Evolutionary conservation across 2,888 invertebrate species (phyloP).

Genomic region (Cryptops parisi): DNA sequence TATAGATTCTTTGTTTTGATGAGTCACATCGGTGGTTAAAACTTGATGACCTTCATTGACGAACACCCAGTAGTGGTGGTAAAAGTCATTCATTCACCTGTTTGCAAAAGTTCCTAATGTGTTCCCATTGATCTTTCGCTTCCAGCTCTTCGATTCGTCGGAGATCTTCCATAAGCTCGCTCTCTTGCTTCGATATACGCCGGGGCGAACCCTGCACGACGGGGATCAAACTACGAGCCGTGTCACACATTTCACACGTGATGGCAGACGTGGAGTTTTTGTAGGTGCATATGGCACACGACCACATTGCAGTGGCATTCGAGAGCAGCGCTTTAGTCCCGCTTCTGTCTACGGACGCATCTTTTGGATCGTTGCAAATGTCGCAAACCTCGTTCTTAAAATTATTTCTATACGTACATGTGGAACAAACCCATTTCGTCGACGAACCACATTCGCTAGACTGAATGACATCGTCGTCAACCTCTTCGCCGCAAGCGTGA

Average conservation of each 20-base stretch:
- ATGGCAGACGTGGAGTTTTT: constrained; percentile 43
- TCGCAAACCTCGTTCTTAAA: constrained; percentile 22
- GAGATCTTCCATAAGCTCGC: constrained; percentile 66
- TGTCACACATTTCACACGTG: constrained; percentile 30
- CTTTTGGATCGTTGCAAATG: constrained; percentile 21
- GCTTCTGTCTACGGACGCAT: neutral
- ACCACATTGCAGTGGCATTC: constrained; percentile 40
- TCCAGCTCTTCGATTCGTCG: constrained; percentile 70
- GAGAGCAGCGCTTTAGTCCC: neutral
- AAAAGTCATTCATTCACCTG: no score
- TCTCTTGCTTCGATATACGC: constrained; percentile 44
- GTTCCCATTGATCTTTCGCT: constrained; percentile 78
- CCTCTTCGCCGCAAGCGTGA: constrained; percentile 74
- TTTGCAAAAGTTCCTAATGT: constrained; percentile 76
- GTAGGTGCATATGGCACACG: constrained; percentile 65
- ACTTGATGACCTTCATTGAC: no score
- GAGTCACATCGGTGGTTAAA: no score
- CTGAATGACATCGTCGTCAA: constrained; percentile 42
- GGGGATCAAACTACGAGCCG: constrained; percentile 22
- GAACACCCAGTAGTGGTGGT: no score
- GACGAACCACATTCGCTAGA: neutral
- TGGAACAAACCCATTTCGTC: constrained; percentile 51
- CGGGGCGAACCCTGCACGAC: constrained; percentile 7
- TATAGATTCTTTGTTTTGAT: no score
- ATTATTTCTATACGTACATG: constrained; percentile 49